phyloP scores from a whole-genome alignment of 2,113 vertebrate genomes.

The Tragulus kanchil region DNA sequence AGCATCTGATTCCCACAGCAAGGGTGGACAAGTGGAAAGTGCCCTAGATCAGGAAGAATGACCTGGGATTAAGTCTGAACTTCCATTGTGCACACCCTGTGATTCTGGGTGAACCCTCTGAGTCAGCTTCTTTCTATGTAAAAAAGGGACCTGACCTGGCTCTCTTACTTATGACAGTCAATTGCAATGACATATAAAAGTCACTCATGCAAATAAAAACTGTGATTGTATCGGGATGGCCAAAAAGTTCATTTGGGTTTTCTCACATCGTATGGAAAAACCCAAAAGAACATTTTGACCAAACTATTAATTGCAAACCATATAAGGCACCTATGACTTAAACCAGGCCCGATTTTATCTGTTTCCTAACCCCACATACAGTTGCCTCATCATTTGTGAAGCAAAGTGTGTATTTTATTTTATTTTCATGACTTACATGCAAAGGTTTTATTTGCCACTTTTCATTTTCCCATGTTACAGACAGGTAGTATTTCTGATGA shows the following conservation, averaged over 20 bases:
- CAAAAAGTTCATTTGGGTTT: neutral
- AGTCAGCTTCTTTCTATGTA: neutral
- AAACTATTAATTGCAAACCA: neutral
- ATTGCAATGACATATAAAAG: neutral
- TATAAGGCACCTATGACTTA: neutral
- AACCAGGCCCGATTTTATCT: neutral
- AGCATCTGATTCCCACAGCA: neutral
- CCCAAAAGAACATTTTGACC: neutral
- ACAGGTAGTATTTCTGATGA: conserved; percentile 39
- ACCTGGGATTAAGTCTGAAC: neutral
- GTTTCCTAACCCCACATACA: neutral
- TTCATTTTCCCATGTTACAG: conserved; percentile 23
- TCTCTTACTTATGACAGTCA: neutral
- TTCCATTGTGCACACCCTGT: neutral
- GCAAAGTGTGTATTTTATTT: neutral
- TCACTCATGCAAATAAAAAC: neutral
- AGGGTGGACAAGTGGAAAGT: neutral
- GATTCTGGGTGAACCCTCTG: neutral
- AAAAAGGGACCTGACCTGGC: neutral
- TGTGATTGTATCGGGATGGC: neutral
- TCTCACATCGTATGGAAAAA: neutral
- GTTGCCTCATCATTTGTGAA: neutral
- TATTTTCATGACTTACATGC: neutral
- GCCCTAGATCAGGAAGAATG: neutral
- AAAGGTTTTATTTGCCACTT: conserved; percentile 2